phyloP scores from a whole-genome alignment of 2,797 vertebrate genomes.

The Spinus pinus region DNA sequence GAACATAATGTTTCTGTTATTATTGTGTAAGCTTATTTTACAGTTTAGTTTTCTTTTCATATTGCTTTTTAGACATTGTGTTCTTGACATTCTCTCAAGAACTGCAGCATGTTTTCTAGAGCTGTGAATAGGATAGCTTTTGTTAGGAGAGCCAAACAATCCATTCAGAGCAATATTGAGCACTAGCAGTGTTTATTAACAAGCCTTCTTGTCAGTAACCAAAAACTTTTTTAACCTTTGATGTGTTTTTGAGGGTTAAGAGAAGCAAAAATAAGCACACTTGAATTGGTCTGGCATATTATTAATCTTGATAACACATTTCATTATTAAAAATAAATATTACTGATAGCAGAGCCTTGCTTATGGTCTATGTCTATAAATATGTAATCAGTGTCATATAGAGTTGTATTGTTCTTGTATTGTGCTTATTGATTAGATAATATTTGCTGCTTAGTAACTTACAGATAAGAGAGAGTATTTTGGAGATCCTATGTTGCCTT shows the following conservation, averaged over 20 bases:
- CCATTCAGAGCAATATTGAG: background rate
- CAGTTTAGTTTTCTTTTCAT: background rate
- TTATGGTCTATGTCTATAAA: slow-evolving; percentile 29
- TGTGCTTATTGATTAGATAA: slow-evolving; percentile 66
- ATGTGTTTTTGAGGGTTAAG: background rate
- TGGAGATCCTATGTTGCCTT: background rate
- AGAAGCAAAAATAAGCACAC: background rate
- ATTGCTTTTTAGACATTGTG: background rate
- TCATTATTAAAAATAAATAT: slow-evolving; percentile 29
- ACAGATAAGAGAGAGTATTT: slow-evolving; percentile 25
- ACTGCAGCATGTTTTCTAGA: background rate
- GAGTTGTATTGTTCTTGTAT: slow-evolving; percentile 54
- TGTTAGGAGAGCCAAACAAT: background rate
- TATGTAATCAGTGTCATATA: background rate
- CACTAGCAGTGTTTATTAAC: background rate
- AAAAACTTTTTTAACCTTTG: background rate
- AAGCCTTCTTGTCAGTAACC: background rate
- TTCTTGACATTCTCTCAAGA: background rate
- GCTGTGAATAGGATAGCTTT: background rate
- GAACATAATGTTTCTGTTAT: background rate
- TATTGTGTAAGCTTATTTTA: background rate
- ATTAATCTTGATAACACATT: background rate
- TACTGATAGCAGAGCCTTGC: slow-evolving; percentile 28
- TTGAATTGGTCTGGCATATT: background rate
- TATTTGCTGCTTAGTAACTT: background rate